Evolutionary conservation across 2,888 invertebrate genomes (phyloP).

Genomic region (Stenotaenia linearis): DNA sequence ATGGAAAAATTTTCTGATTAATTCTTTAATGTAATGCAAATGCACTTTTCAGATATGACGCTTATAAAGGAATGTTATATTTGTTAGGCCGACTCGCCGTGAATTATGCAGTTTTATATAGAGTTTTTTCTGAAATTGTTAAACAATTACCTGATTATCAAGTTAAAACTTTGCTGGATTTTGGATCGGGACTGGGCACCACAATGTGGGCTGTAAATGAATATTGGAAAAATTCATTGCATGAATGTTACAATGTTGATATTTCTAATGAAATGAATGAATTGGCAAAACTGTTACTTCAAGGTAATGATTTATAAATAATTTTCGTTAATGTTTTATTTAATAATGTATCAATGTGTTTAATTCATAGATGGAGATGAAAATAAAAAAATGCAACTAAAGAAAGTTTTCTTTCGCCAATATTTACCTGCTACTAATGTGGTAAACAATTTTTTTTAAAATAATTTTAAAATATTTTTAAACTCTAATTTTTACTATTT

Average conservation of each 20-base stretch:
- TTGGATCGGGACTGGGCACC: conserved; percentile 85
- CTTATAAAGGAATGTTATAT: conserved; percentile 62
- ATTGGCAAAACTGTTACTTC: conserved; percentile 64
- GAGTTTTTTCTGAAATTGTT: conserved; percentile 62
- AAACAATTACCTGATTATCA: conserved; percentile 54
- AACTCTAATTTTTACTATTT: too few relatives aligned
- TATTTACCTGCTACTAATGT: conserved; percentile 64
- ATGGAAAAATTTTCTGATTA: too few relatives aligned
- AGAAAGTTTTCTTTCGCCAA: conserved; percentile 67
- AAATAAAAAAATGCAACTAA: conserved; percentile 56
- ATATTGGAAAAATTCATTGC: conserved; percentile 64
- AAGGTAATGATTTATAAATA: too few relatives aligned
- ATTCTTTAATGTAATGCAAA: too few relatives aligned
- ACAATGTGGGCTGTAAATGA: conserved; percentile 75
- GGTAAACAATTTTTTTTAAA: too few relatives aligned
- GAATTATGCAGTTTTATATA: conserved; percentile 67
- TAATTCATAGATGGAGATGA: conserved; percentile 53
- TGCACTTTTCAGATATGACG: conserved; percentile 53
- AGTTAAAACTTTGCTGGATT: conserved; percentile 77
- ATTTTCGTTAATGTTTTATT: background rate
- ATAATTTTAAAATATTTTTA: too few relatives aligned
- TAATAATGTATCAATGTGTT: conserved; percentile 11
- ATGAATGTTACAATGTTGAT: conserved; percentile 82
- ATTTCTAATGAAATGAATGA: conserved; percentile 75
- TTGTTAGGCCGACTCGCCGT: conserved; percentile 63